Evolutionary conservation across 2,888 invertebrate species (phyloP), one percentile per base, ranked within the genome.

Genomic region (Archips xylosteana): DNA sequence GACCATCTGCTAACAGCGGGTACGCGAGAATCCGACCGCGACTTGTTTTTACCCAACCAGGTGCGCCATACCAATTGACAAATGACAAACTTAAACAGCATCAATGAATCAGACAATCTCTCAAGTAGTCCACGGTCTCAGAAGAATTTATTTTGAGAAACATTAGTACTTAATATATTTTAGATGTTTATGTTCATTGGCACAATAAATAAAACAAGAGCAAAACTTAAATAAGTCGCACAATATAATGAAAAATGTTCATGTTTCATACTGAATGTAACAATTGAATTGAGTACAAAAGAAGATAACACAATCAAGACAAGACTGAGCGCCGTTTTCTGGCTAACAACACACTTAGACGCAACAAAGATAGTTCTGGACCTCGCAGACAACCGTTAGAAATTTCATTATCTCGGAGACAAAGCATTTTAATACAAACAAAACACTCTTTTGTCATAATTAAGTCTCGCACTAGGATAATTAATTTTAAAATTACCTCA

Each of bases 401-500:
- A 49, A 68, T 68, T 73, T 69, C 15, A 73, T 60, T 73, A 73
- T 69, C 36, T 54, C 3, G 13, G 36, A 42, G 57, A 39, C 63
- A 51, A 47, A 57, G 36, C 34, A 47, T 62, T 73, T 42, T 47
- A 36, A 60, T 65, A 65, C 9, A 49, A 65, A 42, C 62, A 45
- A 9, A 62, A 15, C 62, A 36, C 49, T 66, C 60, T 49, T 60
- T 61, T 51, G 49, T 71, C 59, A 64, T 59, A 71, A 74, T 15
- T 39, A 36, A 69, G 69, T 81, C 57, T 4, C 10, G 39, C 49
- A 67, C 62, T 45, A 51, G 66, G 59, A 34, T 57, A 73, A 71
- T 61, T 65, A 61, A 49, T 70, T 12, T 61, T 71, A 49, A 74
- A 72, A 79, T 83, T 87, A 94, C 94, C 94, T 94, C 91, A 78